A percentile compares a stretch with the other conserved stretches of the same genome.
Evolutionary conservation across 1,140 invertebrate species (phyloP).

Genomic region (Pectinophora gossypiella): DNA sequence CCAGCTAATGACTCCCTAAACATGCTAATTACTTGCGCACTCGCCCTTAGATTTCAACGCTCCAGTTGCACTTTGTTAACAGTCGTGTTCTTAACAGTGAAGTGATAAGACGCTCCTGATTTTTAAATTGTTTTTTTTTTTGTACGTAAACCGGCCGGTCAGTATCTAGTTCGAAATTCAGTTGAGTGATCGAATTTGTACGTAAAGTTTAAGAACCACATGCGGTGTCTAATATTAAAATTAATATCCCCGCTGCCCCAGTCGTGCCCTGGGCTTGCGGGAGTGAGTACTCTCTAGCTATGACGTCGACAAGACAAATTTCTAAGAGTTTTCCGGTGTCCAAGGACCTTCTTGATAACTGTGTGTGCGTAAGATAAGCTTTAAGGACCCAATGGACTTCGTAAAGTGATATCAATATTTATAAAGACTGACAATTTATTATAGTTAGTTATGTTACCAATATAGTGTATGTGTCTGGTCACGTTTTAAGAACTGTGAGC

Average conservation of each 20-base stretch:
- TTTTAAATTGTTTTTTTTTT: too few species aligned
- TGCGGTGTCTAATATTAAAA: conserved; percentile 69
- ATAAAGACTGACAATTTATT: background rate
- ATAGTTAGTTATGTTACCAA: conserved; percentile 3
- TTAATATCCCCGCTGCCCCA: conserved; percentile 65
- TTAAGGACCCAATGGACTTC: conserved; percentile 24
- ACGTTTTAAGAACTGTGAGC: background rate
- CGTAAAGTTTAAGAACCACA: conserved; percentile 48
- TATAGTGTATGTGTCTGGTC: conserved; percentile 1
- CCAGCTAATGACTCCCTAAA: conserved; percentile 20
- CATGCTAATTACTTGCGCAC: conserved; percentile 24
- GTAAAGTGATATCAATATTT: background rate
- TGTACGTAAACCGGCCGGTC: too few species aligned
- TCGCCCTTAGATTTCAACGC: background rate
- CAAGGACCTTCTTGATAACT: conserved; percentile 49
- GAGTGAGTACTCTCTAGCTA: conserved; percentile 48
- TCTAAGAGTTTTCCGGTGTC: conserved; percentile 37
- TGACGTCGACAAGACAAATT: conserved; percentile 47
- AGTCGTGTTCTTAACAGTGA: conserved; percentile 16
- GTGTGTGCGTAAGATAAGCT: conserved; percentile 65
- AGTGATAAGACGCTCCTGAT: conserved; percentile 12
- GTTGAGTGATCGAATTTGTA: background rate
- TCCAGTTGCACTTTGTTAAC: conserved; percentile 18
- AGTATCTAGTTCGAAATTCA: background rate
- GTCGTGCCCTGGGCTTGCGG: conserved; percentile 57